These are phyloP conservation scores for Percopsis omiscomaycus DNA, from an alignment of 2,797 vertebrate genomes.

Conservation along the genomic window DNA sequence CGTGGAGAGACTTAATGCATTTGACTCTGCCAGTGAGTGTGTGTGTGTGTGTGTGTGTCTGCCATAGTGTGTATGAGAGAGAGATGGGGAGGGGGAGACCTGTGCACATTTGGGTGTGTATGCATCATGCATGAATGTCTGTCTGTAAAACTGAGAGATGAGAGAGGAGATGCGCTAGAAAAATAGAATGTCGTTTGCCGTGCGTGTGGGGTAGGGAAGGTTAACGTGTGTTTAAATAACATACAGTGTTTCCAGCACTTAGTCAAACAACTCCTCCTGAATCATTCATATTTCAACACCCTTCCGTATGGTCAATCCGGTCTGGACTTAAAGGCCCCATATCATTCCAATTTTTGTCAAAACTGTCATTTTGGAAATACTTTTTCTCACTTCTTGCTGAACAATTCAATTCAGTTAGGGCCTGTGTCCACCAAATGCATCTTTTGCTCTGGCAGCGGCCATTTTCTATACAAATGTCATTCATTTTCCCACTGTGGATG, in stretches of 20 bases:
- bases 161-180: neutral
- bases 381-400: no score
- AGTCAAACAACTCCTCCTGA: conserved; percentile 30
- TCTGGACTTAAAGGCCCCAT: no score
- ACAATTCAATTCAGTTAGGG: no score
- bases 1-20: conserved; percentile 28
- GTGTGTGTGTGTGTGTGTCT: neutral
- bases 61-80: neutral
- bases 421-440: no score
- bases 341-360: no score
- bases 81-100: conserved; percentile 10
- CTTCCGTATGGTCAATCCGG: no score
- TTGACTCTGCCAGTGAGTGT: conserved; percentile 20
- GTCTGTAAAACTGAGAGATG: no score
- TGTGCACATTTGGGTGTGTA: conserved; percentile 10
- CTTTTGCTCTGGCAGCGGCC: no score
- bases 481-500: no score
- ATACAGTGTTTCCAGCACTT: conserved; percentile 29
- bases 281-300: conserved; percentile 33
- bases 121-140: conserved; percentile 21
- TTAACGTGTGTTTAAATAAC: neutral
- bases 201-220: conserved; percentile 3
- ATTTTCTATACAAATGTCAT: no score
- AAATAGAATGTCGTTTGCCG: neutral
- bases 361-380: no score